These are phyloP conservation scores for Euclidia mi DNA, from an alignment of 2,888 invertebrate species.

Conservation along the genomic window DNA sequence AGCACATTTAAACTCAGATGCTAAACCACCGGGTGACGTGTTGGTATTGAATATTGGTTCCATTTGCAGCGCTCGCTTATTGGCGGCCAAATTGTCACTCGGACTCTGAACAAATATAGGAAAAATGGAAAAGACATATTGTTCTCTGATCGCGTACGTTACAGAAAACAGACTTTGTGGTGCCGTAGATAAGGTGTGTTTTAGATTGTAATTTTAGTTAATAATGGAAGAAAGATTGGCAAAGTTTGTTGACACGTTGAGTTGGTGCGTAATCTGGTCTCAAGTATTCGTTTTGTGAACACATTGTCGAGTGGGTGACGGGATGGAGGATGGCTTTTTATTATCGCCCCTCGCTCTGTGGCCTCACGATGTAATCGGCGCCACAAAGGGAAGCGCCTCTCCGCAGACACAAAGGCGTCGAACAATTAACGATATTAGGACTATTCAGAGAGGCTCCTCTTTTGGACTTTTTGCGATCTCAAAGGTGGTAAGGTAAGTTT, in stretches of 20 bases:
- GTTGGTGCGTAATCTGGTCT: constrained; percentile 72
- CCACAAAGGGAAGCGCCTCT: constrained; percentile 34
- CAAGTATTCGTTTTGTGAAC: constrained; percentile 67
- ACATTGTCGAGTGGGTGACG: constrained; percentile 50
- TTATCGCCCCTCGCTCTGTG: constrained; percentile 48
- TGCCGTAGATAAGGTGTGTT: constrained; percentile 25
- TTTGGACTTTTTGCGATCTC: constrained; percentile 15
- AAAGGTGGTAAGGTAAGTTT: background rate
- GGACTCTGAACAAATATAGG: constrained; percentile 62
- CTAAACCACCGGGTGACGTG: constrained; percentile 32
- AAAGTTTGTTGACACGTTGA: constrained; percentile 72
- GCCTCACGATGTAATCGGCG: constrained; percentile 25
- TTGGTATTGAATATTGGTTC: constrained; percentile 42
- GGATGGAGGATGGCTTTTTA: constrained; percentile 55
- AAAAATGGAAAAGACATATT: constrained; percentile 67
- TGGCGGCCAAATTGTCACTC: constrained; percentile 58
- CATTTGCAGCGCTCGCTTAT: constrained; percentile 57
- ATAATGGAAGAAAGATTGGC: constrained; percentile 73
- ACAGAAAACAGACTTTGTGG: constrained; percentile 31
- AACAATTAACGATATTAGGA: constrained; percentile 51
- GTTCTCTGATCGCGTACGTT: constrained; percentile 17
- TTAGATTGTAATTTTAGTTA: constrained; percentile 40
- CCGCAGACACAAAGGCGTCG: constrained; percentile 34
- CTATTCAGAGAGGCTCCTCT: constrained; percentile 25
- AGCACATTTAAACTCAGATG: constrained; percentile 18